Base-by-base conservation (phyloP, 2,797 vertebrate species). In the Bradypodion pumilum region DNA sequence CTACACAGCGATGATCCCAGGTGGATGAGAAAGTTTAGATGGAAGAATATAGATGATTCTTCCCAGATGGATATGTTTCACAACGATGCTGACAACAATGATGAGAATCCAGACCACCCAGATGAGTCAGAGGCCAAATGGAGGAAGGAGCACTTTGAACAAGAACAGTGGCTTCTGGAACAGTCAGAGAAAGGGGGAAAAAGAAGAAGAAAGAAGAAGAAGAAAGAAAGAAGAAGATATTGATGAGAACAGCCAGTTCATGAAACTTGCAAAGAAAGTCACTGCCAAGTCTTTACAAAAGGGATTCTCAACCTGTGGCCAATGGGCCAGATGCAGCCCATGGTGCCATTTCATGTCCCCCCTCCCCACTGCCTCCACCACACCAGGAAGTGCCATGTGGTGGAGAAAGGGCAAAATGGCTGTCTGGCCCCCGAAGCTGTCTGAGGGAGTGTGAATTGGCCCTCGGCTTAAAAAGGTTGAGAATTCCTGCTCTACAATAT, bases 1-100 rank as follows among this genome's bases (percentile, higher is more conserved):
- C 95, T 99, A 83, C 98, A 99, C 90, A 98, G 97, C 0, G 98
- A 99, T 0, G 98, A 98, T 0, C 98, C 99, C 0, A 98, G 99
- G 7, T 96, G 98, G 74, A 97, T 91, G 65, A 98, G 99, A 3
- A 97, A 94, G 76, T 99, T 99, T 95, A 96, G 97, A 68, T 99
- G 99, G 99, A 99, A 97, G 86, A 97, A 98, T 82, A 97, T 98
- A 99, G 98, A 98, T 84, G 95, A 97, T 59, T 94, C 88, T 62
- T 98, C 98, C 72, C 94, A 97, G 91, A 74, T 94, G 83, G 96
- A 97, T 86, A 80, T 96, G 89, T 95, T 93, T 25, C 94, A 90
- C 82, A 94, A 91, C 92, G 96, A 95, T 5, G 97, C 95, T 3
- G 97, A 97, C 1, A 91, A 95, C 0, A n/a, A n/a, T n/a, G 97